A percentile compares a stretch with the other conserved stretches of the same genome.
phyloP scores from a whole-genome alignment of 2,113 vertebrate species.

The Anguilla rostrata region DNA sequence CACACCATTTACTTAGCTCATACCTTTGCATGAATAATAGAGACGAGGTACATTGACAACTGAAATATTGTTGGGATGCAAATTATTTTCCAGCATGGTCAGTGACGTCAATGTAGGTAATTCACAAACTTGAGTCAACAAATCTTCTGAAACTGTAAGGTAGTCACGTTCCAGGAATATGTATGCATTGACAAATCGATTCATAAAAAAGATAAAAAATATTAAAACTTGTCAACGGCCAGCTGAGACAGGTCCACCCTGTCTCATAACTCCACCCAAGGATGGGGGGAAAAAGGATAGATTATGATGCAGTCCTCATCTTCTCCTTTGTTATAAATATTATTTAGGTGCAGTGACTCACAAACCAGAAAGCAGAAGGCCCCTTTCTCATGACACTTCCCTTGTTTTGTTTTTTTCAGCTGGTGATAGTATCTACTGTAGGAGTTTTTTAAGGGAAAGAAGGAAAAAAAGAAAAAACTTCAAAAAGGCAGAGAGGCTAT shows the following conservation, averaged over 20 bases:
- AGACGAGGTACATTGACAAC: neutral
- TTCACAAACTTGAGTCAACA: neutral
- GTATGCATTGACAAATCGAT: neutral
- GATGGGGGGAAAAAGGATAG: neutral
- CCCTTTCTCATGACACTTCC: neutral
- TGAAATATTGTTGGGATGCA: neutral
- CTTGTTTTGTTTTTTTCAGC: neutral
- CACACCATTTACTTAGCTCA: neutral
- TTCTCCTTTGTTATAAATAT: neutral
- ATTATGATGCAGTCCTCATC: neutral
- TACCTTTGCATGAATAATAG: neutral
- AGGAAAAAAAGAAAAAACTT: neutral
- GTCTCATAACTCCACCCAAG: neutral
- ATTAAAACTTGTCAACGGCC: neutral
- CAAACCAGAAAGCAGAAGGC: neutral
- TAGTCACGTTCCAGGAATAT: neutral
- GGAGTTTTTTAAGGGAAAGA: neutral
- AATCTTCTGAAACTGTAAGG: neutral
- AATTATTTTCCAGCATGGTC: conserved; percentile 10
- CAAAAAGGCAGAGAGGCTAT: neutral
- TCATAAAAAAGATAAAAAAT: neutral
- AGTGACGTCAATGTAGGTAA: neutral
- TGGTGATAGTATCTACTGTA: neutral
- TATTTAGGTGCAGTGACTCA: neutral
- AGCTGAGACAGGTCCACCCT: neutral